A percentile compares a stretch with the other conserved stretches of the same genome.
These are phyloP conservation scores for Erythrolamprus reginae DNA, from an alignment of 2,113 vertebrate species.

Conservation along the genomic window DNA sequence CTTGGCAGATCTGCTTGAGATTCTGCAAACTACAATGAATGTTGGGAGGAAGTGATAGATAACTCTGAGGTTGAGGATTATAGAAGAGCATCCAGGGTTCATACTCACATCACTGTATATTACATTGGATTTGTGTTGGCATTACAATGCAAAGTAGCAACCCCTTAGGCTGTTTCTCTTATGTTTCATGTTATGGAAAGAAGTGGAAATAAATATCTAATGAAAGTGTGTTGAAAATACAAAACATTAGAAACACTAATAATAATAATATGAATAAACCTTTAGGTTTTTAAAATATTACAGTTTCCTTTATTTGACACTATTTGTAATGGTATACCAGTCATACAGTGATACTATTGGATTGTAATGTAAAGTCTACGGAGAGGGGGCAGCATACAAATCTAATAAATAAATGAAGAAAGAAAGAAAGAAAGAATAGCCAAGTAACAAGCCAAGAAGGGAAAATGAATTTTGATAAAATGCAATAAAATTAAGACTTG, in stretches of 20 bases:
- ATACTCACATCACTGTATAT: not conserved
- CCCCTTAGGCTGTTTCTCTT: not conserved
- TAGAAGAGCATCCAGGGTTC: not conserved
- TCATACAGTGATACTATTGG: not conserved
- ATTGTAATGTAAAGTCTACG: not conserved
- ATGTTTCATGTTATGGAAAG: not conserved
- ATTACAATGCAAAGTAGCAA: not conserved
- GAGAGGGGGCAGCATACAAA: no score
- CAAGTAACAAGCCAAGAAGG: not conserved
- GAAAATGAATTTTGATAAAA: not conserved
- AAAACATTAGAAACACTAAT: not conserved
- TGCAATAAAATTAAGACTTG: not conserved
- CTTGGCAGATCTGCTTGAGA: not conserved
- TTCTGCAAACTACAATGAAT: not conserved
- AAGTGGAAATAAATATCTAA: not conserved
- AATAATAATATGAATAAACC: not conserved
- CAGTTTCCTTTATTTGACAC: not conserved
- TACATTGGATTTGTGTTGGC: not conserved
- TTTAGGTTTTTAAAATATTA: not conserved
- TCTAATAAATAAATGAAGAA: no score
- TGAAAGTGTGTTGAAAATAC: not conserved
- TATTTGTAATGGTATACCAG: not conserved
- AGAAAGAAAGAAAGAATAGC: no score
- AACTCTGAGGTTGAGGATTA: not conserved
- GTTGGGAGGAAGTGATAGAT: not conserved